Percentiles rank a stretch among this genome's conserved stretches.
phyloP scores from a whole-genome alignment of 2,113 vertebrate species.

The Hydrochoerus hydrochaeris region DNA sequence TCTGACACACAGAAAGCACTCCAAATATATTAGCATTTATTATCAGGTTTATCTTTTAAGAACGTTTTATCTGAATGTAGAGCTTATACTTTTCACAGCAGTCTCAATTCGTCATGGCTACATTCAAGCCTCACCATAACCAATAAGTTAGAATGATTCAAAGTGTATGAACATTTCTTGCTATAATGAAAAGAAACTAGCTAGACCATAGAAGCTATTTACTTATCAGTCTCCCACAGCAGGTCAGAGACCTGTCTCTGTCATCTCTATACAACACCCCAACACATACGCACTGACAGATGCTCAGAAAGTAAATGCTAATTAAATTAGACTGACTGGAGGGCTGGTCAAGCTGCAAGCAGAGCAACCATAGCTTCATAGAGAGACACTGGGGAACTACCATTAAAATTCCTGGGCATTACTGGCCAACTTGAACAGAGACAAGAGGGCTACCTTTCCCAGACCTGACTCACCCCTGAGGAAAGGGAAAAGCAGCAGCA shows the following conservation, averaged over 20 bases:
- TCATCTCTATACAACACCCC: neutral
- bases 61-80: constrained; percentile 22
- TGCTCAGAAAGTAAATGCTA: constrained; percentile 1
- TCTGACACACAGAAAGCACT: neutral
- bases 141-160: neutral
- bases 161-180: neutral
- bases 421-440: constrained; percentile 11
- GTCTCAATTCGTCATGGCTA: constrained; percentile 16
- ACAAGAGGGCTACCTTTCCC: constrained; percentile 25
- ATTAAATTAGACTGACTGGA: constrained; percentile 38
- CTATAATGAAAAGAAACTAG: constrained; percentile 4
- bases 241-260: neutral
- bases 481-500: neutral
- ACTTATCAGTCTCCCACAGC: neutral
- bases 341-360: neutral
- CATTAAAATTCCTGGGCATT: neutral
- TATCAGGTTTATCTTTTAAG: constrained; percentile 5
- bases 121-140: constrained; percentile 28
- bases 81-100: neutral
- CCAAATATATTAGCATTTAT: neutral
- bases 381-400: neutral
- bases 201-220: neutral
- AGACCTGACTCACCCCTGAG: neutral
- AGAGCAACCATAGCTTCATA: neutral
- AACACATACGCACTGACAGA: neutral